phyloP scores from a whole-genome alignment of 2,888 invertebrate species.

The Keiferia lycopersicella region DNA sequence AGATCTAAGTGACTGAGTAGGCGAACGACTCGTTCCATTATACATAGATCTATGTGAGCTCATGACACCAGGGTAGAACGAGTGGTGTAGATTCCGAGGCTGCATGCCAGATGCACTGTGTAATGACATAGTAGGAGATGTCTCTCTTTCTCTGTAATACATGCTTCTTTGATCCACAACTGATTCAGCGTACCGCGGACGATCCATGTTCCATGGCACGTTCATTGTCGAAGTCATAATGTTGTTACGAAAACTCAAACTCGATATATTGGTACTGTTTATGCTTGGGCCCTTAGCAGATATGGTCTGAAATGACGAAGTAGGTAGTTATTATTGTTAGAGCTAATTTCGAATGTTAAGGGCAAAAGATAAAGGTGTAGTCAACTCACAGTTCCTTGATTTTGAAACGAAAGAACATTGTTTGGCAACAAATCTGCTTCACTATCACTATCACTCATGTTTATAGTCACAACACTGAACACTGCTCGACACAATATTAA shows the following conservation, averaged over 20 bases:
- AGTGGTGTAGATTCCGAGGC: conserved; percentile 44
- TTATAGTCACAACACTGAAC: conserved; percentile 25
- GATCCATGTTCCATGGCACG: conserved; percentile 48
- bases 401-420: conserved; percentile 48
- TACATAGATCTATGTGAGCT: conserved; percentile 50
- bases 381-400: conserved; percentile 52
- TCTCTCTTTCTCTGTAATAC: conserved; percentile 52
- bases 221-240: conserved; percentile 50
- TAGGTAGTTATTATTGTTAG: not conserved
- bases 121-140: conserved; percentile 56
- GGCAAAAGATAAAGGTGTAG: not conserved
- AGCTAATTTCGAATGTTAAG: not conserved
- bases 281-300: conserved; percentile 55
- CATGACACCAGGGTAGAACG: conserved; percentile 43
- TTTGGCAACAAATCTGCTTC: conserved; percentile 44
- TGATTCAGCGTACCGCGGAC: conserved; percentile 44
- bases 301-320: conserved; percentile 47
- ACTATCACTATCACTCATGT: conserved; percentile 57
- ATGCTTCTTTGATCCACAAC: conserved; percentile 50
- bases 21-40: conserved; percentile 59
- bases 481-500: not conserved
- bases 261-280: conserved; percentile 43
- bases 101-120: conserved; percentile 49
- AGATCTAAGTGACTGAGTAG: conserved; percentile 60
- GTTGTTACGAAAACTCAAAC: conserved; percentile 49